Evolutionary conservation across 2,888 invertebrate genomes (phyloP), one percentile per base, ranked within the genome.

Genomic region (Nysson spinosus): DNA sequence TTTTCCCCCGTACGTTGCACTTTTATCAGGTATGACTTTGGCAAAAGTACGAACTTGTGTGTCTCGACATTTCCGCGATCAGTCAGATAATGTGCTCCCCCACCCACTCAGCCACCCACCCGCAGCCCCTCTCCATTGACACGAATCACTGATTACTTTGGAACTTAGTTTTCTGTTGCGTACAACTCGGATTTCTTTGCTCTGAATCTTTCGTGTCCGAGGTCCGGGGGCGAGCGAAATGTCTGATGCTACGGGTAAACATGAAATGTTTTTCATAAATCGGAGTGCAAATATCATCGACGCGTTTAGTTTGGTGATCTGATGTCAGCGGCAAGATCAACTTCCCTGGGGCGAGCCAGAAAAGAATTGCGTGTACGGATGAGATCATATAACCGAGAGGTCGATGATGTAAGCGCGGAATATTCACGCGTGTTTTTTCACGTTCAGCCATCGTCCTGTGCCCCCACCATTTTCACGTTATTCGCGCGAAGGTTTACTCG

Each of bases 1-100:
- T 57, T 60, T 67, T 62, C 67, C n/a, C n/a, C n/a, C n/a, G n/a
- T n/a, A 72, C 71, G 78, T 50, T 76, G 66, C 32, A 40, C 75
- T 72, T 69, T 76, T 77, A 78, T 78, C 78, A 67, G 60, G 74
- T 70, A 68, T 77, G 52, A 67, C 72, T 72, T 77, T 69, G 73
- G 50, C 57, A 65, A 58, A 60, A 61, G 74, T 76, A 69, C 75
- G 72, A 74, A 71, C 72, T 63, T 54, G 63, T 66, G 69, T 14
- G 16, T 6, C 43, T 9, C 20, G 22, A 14, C 9, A 40, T 5
- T n/a, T n/a, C n/a, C n/a, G n/a, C n/a, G n/a, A n/a, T n/a, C n/a
- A n/a, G n/a, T n/a, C n/a, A n/a, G n/a, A n/a, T n/a, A n/a, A n/a
- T n/a, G n/a, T n/a, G n/a, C n/a, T n/a, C n/a, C n/a, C n/a, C n/a